Conservation (phyloP, 92 coral and sea anemone genomes). For the Anthopleura xanthogrammica region DNA sequence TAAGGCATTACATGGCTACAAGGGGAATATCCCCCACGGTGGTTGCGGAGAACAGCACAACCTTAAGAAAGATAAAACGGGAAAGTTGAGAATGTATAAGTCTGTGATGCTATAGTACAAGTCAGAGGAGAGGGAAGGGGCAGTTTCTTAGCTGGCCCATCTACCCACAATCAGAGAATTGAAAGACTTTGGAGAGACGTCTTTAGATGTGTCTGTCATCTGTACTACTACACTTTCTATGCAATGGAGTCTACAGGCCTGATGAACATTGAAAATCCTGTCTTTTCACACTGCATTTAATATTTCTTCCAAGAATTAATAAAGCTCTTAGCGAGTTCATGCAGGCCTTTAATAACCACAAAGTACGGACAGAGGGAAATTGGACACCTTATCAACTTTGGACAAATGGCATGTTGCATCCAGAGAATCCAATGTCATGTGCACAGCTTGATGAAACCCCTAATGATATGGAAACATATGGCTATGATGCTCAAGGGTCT, state of each 20-base stretch:
- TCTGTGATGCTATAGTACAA: constrained; percentile 66
- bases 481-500: constrained; percentile 54
- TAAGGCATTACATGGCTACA: too few species aligned
- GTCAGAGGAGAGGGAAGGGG: constrained; percentile 62
- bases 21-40: too few species aligned
- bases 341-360: constrained; percentile 35
- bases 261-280: constrained; percentile 22
- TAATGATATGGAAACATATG: constrained; percentile 53
- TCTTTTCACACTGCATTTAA: constrained; percentile 33
- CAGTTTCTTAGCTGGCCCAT: constrained; percentile 47
- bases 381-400: constrained; percentile 41
- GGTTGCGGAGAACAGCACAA: too few species aligned
- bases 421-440: constrained; percentile 46
- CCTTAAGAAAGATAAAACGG: too few species aligned
- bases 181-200: constrained; percentile 57
- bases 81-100: constrained; percentile 52
- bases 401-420: constrained; percentile 47
- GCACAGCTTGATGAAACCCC: constrained; percentile 56
- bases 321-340: constrained; percentile 33
- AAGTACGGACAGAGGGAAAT: constrained; percentile 37
- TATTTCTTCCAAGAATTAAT: constrained; percentile 46
- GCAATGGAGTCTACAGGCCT: constrained; percentile 46
- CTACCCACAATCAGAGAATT: constrained; percentile 64
- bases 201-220: constrained; percentile 46
- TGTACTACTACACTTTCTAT: constrained; percentile 50